These are phyloP conservation scores for Troides helena DNA, from an alignment of 2,888 invertebrate genomes.

Conservation along the genomic window DNA sequence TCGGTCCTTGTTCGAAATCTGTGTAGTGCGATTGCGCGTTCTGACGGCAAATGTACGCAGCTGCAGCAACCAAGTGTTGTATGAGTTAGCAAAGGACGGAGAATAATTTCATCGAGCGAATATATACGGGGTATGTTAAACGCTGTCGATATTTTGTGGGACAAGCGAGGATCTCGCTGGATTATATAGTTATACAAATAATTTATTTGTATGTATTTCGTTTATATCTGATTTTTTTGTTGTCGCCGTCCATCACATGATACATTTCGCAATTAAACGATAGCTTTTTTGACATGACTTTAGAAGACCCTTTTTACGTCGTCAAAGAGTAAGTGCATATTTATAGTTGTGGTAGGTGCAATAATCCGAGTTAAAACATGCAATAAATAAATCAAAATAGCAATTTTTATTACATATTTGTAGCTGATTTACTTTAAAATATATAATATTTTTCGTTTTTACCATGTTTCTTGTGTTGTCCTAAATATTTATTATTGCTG, in stretches of 20 bases:
- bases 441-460: too few species aligned
- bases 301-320: constrained; percentile 99
- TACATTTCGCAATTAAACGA: constrained; percentile 48
- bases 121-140: constrained; percentile 59
- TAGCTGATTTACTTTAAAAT: too few species aligned
- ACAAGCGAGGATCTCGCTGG: constrained; percentile 59
- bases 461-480: too few species aligned
- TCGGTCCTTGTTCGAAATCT: constrained; percentile 27
- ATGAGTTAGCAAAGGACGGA: constrained; percentile 68
- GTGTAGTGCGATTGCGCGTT: constrained; percentile 63
- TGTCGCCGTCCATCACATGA: constrained; percentile 54
- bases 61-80: constrained; percentile 43
- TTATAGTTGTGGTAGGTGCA: constrained; percentile 5
- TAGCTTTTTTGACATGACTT: constrained; percentile 90
- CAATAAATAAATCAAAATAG: too few species aligned
- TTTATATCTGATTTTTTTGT: constrained; percentile 36
- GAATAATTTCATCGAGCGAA: constrained; percentile 61
- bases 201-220: constrained; percentile 43
- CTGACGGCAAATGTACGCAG: constrained; percentile 45
- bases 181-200: constrained; percentile 42
- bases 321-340: constrained; percentile 95
- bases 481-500: too few species aligned
- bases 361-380: not conserved
- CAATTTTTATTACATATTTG: too few species aligned
- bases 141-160: constrained; percentile 75